phyloP scores from a whole-genome alignment of 2,888 invertebrate species.

The Amiota minor region DNA sequence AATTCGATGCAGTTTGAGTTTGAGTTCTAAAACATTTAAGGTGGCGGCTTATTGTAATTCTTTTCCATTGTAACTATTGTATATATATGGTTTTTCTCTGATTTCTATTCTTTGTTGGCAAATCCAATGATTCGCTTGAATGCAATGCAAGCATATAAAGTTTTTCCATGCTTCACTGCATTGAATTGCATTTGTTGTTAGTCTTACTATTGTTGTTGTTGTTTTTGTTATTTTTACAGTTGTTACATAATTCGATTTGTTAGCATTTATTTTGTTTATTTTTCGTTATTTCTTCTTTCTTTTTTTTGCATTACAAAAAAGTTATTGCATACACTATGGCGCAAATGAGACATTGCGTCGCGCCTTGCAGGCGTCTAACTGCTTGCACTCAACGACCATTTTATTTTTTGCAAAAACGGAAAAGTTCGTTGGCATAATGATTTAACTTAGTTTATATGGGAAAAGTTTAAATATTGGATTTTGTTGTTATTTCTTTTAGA shows the following conservation, averaged over 20 bases:
- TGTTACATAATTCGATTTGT: slow-evolving; percentile 10
- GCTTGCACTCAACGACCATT: slow-evolving; percentile 53
- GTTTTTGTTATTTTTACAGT: neutral
- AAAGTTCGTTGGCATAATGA: slow-evolving; percentile 17
- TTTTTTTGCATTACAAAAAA: slow-evolving; percentile 35
- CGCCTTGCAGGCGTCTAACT: slow-evolving; percentile 61
- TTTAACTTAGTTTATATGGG: too few species aligned
- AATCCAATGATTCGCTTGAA: slow-evolving; percentile 23
- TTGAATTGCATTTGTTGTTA: too few species aligned
- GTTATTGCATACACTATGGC: slow-evolving; percentile 57
- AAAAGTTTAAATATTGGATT: too few species aligned
- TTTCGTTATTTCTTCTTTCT: neutral
- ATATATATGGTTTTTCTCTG: neutral
- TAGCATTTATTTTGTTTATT: neutral
- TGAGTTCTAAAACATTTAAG: too few species aligned
- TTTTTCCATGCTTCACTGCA: too few species aligned
- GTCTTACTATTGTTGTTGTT: too few species aligned
- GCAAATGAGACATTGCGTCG: slow-evolving; percentile 57
- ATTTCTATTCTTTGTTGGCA: neutral
- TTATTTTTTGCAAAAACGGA: too few species aligned
- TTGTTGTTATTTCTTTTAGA: too few species aligned
- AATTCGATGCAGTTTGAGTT: too few species aligned
- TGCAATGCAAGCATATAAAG: neutral
- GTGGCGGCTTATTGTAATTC: too few species aligned
- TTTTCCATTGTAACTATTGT: neutral